phyloP scores from a whole-genome alignment of 37 sponge, comb jelly and placozoan species.

The Halisarca cf. caerulea region DNA sequence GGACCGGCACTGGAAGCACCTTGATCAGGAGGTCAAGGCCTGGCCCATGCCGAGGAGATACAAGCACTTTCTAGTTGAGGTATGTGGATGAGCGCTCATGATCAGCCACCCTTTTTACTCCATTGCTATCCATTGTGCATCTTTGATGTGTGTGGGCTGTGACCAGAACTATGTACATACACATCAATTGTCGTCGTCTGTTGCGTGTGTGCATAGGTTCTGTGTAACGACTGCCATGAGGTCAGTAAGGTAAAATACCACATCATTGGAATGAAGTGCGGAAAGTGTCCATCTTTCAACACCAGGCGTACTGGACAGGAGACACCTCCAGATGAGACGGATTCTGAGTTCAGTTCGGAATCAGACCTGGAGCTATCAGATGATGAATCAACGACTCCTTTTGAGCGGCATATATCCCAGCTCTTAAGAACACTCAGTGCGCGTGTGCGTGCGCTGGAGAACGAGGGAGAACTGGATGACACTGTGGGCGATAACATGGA shows the following conservation, averaged over 20 bases:
- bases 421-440: constrained; percentile 20
- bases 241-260: constrained; percentile 48
- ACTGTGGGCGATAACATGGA: neutral
- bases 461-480: neutral
- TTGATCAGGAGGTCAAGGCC: constrained; percentile 50
- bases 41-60: constrained; percentile 68
- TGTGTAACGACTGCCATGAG: constrained; percentile 62
- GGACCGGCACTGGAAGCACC: constrained; percentile 43
- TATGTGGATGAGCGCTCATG: too few relatives aligned
- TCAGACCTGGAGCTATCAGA: neutral
- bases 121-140: too few relatives aligned
- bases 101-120: neutral
- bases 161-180: neutral
- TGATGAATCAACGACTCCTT: neutral
- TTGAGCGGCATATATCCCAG: constrained; percentile 17
- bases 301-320: constrained; percentile 69
- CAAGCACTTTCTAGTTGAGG: constrained; percentile 65
- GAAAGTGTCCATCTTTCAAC: constrained; percentile 71
- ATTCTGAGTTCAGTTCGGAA: neutral
- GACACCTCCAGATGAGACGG: constrained; percentile 52
- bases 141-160: too few relatives aligned
- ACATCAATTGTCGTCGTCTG: neutral
- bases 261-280: constrained; percentile 75
- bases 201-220: constrained; percentile 33
- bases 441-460: constrained; percentile 27